These are phyloP conservation scores for Stegostoma tigrinum DNA, from an alignment of 2,113 vertebrate genomes.

Conservation along the genomic window DNA sequence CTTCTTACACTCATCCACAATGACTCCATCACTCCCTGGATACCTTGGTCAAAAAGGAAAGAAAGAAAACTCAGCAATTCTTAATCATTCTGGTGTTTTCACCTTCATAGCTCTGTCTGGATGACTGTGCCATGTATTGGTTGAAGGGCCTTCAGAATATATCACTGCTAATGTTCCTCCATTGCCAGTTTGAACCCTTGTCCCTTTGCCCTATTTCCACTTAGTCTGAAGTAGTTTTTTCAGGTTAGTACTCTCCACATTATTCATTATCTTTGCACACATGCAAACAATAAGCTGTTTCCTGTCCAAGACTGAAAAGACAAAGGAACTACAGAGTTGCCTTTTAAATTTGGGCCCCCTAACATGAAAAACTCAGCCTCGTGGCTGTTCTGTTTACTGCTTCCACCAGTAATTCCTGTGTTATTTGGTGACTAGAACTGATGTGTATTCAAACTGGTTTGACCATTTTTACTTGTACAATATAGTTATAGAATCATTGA, in stretches of 20 bases:
- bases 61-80: background rate
- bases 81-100: background rate
- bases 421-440: background rate
- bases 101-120: background rate
- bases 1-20: background rate
- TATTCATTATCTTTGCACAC: background rate
- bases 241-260: background rate
- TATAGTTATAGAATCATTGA: background rate
- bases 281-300: background rate
- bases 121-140: background rate
- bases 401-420: background rate
- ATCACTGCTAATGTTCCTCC: background rate
- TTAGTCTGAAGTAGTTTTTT: background rate
- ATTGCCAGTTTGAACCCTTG: background rate
- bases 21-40: background rate
- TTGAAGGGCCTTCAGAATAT: background rate
- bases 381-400: background rate
- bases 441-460: background rate
- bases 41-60: background rate
- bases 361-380: background rate
- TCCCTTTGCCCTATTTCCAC: background rate
- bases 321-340: background rate
- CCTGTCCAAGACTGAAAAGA: background rate
- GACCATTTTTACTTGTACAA: background rate
- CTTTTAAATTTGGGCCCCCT: background rate